phyloP scores from a whole-genome alignment of 2,113 vertebrate species.

The Campylomormyrus numenius region DNA sequence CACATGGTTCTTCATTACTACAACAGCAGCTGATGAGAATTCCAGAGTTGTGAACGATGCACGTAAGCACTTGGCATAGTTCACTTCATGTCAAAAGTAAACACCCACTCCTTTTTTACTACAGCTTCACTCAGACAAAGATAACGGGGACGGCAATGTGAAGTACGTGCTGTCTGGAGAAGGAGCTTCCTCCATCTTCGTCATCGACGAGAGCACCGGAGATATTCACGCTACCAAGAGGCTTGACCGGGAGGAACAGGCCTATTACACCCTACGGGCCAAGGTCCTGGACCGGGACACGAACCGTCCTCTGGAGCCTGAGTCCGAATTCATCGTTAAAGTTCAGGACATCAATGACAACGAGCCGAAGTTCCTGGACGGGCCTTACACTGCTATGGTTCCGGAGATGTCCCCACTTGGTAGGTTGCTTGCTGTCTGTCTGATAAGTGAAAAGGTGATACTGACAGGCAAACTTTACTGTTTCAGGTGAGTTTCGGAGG shows the following conservation, averaged over 20 bases:
- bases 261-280: slow-evolving; percentile 86
- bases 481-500: not conserved
- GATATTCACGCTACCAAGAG: slow-evolving; percentile 95
- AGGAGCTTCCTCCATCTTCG: slow-evolving; percentile 93
- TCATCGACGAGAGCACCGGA: slow-evolving; percentile 93
- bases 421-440: slow-evolving; percentile 55
- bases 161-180: slow-evolving; percentile 93
- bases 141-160: slow-evolving; percentile 89
- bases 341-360: slow-evolving; percentile 98
- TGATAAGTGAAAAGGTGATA: not conserved
- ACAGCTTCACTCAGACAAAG: slow-evolving; percentile 96
- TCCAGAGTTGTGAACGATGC: not conserved
- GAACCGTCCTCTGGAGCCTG: slow-evolving; percentile 80
- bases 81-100: not conserved
- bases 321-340: slow-evolving; percentile 91
- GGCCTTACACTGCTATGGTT: slow-evolving; percentile 82
- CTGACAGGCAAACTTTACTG: not conserved
- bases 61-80: not conserved
- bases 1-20: not conserved
- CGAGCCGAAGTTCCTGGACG: slow-evolving; percentile 89
- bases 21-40: not conserved
- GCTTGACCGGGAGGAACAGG: slow-evolving; percentile 88
- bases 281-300: slow-evolving; percentile 83
- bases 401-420: slow-evolving; percentile 95
- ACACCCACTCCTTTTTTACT: slow-evolving; percentile 16